Evolutionary conservation across 1,140 invertebrate species (phyloP), one percentile per base, ranked within the genome.

Genomic region (Phymastichus coffea): DNA sequence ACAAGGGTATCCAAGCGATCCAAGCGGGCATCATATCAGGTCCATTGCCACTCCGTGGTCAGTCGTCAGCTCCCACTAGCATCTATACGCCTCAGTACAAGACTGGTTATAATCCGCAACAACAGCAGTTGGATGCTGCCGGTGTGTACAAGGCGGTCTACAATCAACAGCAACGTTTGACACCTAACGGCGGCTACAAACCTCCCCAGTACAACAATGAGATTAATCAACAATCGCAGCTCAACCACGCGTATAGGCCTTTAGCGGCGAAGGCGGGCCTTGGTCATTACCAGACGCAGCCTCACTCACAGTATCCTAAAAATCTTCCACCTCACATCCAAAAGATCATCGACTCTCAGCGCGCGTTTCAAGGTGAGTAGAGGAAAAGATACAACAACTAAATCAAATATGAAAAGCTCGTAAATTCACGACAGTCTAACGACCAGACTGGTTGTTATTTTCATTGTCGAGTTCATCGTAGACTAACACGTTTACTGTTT

Each of bases 1-100:
- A 70, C 20, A 68, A 68, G 44, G 66, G 64, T 6, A 28, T 68
- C 7, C 65, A 66, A n/a, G 49, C 57, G 17, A 22, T n/a, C n/a
- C n/a, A n/a, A 1, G 43, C 33, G 28, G 48, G 28, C 6, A n/a
- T 6, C 8, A 19, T 7, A 3, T 26, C 35, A 4, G 26, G 10
- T 12, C 14, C 25, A 2, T 40, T 37, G n/a, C n/a, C n/a, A n/a
- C n/a, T n/a, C n/a, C n/a, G n/a, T n/a, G n/a, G n/a, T n/a, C n/a
- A n/a, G 28, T 23, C 12, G 12, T 17, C 12, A 2, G 22, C 22
- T 2, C 26, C 38, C 9, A 38, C 37, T 6, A 49, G 33, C 15
- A 14, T 26, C 10, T 51, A 49, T n/a, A 7, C 12, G 7, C 52
- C 33, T 4, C 47, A 61, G 17, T 66, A 63, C 38, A 64, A 59